Conservation (phyloP, 2,113 vertebrate genomes). For the Melanerpes formicivorus region DNA sequence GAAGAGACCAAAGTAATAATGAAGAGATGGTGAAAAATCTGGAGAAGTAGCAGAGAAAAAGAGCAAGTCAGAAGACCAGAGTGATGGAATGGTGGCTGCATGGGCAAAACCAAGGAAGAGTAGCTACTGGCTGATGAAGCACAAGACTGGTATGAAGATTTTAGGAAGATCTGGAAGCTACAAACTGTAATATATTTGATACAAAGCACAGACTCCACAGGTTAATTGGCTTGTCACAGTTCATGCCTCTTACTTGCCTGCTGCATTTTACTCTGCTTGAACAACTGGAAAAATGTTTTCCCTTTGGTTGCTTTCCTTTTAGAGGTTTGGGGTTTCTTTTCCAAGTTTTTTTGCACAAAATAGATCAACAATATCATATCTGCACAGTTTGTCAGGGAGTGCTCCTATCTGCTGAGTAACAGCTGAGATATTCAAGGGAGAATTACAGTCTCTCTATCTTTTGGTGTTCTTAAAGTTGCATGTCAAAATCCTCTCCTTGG, state of each 20-base stretch:
- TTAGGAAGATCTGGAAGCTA: background rate
- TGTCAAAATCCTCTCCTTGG: background rate
- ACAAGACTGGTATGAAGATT: background rate
- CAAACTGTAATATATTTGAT: background rate
- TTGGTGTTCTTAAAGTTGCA: background rate
- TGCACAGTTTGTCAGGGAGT: background rate
- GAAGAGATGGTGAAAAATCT: background rate
- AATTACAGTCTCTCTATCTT: background rate
- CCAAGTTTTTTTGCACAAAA: background rate
- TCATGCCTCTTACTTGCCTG: background rate
- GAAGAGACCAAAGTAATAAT: background rate
- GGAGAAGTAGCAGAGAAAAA: background rate
- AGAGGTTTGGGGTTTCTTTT: background rate
- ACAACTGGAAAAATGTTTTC: background rate
- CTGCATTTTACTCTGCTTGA: background rate
- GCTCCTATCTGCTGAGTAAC: background rate
- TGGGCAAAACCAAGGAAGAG: background rate
- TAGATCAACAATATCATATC: background rate
- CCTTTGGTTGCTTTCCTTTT: background rate
- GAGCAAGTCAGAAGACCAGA: background rate
- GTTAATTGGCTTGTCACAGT: background rate
- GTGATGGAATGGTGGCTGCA: background rate
- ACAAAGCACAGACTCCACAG: background rate
- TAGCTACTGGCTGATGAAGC: background rate
- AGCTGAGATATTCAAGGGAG: background rate